Percentiles rank a stretch among this genome's conserved stretches.
phyloP scores from a whole-genome alignment of 2,888 invertebrate species.

The Meandrusa payeni region DNA sequence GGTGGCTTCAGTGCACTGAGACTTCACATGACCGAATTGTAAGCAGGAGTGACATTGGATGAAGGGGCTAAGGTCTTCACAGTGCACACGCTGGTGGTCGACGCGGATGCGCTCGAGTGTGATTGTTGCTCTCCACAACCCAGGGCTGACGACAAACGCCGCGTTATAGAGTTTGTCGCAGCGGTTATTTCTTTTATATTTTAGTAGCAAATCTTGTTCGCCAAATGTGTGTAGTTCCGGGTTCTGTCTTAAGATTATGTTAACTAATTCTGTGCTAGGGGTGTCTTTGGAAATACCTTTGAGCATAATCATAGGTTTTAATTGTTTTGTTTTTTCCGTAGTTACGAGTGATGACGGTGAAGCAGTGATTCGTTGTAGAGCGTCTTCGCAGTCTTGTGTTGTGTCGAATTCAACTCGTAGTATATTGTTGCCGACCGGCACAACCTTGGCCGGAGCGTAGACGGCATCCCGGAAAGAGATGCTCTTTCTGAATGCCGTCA shows the following conservation, averaged over 20 bases:
- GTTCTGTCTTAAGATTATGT: neutral
- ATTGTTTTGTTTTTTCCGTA: too few relatives aligned
- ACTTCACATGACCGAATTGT: slow-evolving; percentile 18
- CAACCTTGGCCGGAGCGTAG: slow-evolving; percentile 9
- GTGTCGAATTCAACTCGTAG: slow-evolving; percentile 21
- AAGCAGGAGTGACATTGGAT: slow-evolving; percentile 16
- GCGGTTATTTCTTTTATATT: neutral
- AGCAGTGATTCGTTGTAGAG: too few relatives aligned
- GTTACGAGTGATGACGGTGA: too few relatives aligned
- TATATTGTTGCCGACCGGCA: slow-evolving; percentile 11
- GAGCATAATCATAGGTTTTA: neutral
- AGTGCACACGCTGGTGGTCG: slow-evolving; percentile 22
- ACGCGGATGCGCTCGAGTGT: slow-evolving; percentile 1
- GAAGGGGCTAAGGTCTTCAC: slow-evolving; percentile 15
- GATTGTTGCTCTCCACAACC: neutral
- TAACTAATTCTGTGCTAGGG: neutral
- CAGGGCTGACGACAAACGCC: neutral
- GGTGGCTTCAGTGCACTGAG: neutral
- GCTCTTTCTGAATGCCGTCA: neutral
- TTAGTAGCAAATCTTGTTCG: neutral
- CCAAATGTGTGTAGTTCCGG: neutral
- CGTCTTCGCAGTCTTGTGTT: neutral
- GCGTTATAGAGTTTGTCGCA: neutral
- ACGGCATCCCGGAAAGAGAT: slow-evolving; percentile 5
- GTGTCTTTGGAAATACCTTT: neutral